Conservation (phyloP, 2,797 vertebrate species). For the Intellagama lesueurii region DNA sequence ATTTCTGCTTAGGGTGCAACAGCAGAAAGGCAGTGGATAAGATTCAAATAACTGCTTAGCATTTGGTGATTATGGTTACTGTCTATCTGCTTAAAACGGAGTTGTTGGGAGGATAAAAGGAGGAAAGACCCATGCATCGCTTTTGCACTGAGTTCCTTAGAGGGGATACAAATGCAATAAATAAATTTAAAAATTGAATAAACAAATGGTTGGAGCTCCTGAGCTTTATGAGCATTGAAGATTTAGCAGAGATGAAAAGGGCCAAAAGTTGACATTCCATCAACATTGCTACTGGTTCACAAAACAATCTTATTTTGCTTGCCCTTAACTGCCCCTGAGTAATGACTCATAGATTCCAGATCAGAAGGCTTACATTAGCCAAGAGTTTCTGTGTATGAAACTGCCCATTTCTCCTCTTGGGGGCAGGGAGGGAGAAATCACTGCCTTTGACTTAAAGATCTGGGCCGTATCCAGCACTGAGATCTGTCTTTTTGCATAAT, state of each 20-base stretch:
- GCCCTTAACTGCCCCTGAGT: not conserved
- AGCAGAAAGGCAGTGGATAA: too few relatives aligned
- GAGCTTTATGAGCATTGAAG: not conserved
- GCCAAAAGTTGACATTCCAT: not conserved
- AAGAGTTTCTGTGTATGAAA: not conserved
- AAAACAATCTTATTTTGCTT: not conserved
- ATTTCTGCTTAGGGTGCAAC: not conserved
- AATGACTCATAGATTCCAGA: constrained; percentile 17
- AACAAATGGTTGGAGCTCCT: not conserved
- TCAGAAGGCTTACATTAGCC: not conserved
- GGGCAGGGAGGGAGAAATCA: not conserved
- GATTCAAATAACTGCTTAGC: not conserved
- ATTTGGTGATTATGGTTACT: not conserved
- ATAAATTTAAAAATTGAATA: not conserved
- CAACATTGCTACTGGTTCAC: not conserved
- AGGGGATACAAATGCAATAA: not conserved
- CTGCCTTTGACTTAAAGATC: not conserved
- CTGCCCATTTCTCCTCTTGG: not conserved
- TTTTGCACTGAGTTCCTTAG: not conserved
- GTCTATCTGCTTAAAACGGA: not conserved
- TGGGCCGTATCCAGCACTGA: not conserved
- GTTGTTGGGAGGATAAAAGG: not conserved
- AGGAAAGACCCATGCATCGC: not conserved
- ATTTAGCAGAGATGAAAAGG: not conserved
- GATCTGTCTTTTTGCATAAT: not conserved